A percentile compares a stretch with the other conserved stretches of the same genome.
Conservation (phyloP, 2,888 invertebrate species). For the Nephrotoma appendiculata region DNA sequence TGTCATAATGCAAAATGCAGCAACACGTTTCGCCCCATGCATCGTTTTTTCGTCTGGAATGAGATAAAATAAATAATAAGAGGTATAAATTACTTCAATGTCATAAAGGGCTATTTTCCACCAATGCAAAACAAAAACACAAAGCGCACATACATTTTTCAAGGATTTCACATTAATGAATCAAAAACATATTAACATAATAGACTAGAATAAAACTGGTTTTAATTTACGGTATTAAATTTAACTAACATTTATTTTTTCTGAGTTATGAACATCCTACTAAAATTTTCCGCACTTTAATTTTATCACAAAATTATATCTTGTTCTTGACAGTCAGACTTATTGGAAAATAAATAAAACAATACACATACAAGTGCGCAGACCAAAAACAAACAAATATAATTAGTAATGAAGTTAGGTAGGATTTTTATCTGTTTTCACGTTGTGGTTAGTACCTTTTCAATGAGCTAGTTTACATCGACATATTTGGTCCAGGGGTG, state of each 20-base stretch:
- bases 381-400: not conserved
- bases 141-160: not conserved
- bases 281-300: not conserved
- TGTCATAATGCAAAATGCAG: conserved; percentile 62
- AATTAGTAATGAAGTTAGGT: not conserved
- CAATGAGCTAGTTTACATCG: no score
- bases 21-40: conserved; percentile 65
- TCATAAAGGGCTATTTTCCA: not conserved
- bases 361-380: not conserved
- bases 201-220: not conserved
- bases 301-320: not conserved
- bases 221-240: not conserved
- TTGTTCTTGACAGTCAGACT: not conserved
- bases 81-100: not conserved
- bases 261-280: not conserved
- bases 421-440: not conserved
- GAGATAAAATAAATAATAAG: not conserved
- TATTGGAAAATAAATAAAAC: not conserved
- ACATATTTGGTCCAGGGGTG: no score
- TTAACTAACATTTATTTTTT: not conserved
- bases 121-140: not conserved
- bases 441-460: no score
- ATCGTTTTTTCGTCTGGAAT: conserved; percentile 52
- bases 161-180: not conserved
- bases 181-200: not conserved